phyloP scores from a whole-genome alignment of 2,113 vertebrate species.

The Elaphurus davidianus region DNA sequence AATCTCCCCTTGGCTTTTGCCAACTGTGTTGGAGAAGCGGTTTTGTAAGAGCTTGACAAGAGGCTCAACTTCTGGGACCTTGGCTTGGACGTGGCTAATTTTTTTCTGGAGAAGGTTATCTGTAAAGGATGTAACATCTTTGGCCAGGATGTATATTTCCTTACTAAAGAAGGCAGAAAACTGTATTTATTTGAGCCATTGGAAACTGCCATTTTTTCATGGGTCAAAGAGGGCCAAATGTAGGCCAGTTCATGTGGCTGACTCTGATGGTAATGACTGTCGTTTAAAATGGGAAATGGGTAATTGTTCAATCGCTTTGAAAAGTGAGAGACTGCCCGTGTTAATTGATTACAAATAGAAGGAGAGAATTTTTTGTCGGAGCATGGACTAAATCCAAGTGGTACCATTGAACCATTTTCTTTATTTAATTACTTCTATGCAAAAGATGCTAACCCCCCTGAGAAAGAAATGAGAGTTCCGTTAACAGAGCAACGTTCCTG shows the following conservation, averaged over 20 bases:
- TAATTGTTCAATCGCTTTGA: background rate
- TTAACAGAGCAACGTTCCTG: accelerated
- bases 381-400: background rate
- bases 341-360: background rate
- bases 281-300: background rate
- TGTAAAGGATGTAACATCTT: background rate
- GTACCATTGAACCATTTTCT: accelerated
- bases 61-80: background rate
- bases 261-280: background rate
- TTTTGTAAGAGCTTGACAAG: constrained; percentile 40
- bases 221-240: background rate
- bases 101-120: background rate
- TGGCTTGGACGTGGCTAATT: background rate
- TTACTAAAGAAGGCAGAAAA: background rate
- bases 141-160: background rate
- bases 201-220: background rate
- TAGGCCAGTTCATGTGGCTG: background rate
- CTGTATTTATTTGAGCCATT: background rate
- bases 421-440: background rate
- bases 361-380: background rate
- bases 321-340: accelerated
- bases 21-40: constrained; percentile 33
- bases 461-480: accelerated
- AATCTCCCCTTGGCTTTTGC: constrained; percentile 58
- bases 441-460: background rate